Conservation (phyloP, 2,113 vertebrate species). For the Odontesthes bonariensis region DNA sequence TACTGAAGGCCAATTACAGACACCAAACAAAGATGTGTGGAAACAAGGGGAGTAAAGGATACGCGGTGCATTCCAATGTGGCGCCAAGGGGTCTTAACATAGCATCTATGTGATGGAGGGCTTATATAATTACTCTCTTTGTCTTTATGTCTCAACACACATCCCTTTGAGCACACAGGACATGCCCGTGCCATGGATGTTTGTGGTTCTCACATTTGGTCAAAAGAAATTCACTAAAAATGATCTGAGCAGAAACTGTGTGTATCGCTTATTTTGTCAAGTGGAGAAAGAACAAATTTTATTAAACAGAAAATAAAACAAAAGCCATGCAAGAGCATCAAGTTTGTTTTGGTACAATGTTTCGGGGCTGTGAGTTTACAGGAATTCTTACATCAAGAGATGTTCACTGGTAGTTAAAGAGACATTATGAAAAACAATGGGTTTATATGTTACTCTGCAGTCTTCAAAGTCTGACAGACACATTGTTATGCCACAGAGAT, state of each 20-base stretch:
- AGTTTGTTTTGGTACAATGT: constrained; percentile 16
- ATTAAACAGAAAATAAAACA: constrained; percentile 7
- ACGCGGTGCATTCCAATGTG: neutral
- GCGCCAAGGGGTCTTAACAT: neutral
- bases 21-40: neutral
- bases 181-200: constrained; percentile 22
- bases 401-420: constrained; percentile 2
- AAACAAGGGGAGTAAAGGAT: neutral
- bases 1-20: neutral
- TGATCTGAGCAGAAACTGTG: constrained; percentile 16
- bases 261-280: neutral
- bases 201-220: constrained; percentile 59
- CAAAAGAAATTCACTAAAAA: constrained; percentile 50
- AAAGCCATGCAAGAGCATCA: neutral
- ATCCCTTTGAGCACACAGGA: neutral
- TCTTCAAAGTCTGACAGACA: neutral
- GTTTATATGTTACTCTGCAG: neutral
- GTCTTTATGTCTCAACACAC: constrained; percentile 16
- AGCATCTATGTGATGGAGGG: neutral
- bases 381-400: constrained; percentile 14
- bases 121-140: neutral
- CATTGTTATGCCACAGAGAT: neutral
- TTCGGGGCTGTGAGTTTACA: constrained; percentile 15
- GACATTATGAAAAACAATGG: neutral
- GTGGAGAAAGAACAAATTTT: neutral